Percentiles rank a stretch among this genome's conserved stretches.
Conservation (phyloP, 2,113 vertebrate genomes). For the Etheostoma cragini region DNA sequence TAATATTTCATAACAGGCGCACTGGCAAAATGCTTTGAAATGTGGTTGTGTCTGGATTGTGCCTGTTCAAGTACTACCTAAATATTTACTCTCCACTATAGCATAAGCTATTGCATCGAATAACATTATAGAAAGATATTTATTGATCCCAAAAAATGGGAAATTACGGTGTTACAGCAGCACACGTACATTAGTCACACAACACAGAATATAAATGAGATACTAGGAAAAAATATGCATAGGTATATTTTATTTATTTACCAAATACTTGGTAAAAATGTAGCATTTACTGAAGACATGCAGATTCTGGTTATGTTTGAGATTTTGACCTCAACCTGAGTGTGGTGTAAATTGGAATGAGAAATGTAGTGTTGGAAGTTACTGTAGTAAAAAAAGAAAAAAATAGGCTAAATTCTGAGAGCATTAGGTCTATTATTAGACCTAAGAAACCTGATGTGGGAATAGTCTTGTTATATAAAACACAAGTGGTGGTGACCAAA, state of each 20-base stretch:
- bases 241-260: too few species aligned
- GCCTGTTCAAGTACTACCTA: not conserved
- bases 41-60: not conserved
- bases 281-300: not conserved
- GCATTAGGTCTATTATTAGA: not conserved
- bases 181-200: too few species aligned
- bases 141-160: too few species aligned
- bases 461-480: not conserved
- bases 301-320: not conserved
- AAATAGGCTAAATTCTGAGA: not conserved
- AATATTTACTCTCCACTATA: not conserved
- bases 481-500: not conserved
- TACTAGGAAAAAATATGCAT: too few species aligned
- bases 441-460: not conserved
- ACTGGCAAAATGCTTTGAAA: not conserved
- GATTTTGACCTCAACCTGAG: not conserved
- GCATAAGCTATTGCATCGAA: not conserved
- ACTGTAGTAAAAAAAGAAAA: not conserved
- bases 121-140: too few species aligned
- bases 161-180: too few species aligned
- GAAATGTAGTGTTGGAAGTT: not conserved
- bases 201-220: too few species aligned
- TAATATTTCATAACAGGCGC: not conserved
- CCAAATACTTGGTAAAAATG: conserved; percentile 39
- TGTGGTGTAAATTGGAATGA: not conserved